These are phyloP conservation scores for Scaptomyza pallida DNA, from an alignment of 1,140 invertebrate species.

Conservation along the genomic window DNA sequence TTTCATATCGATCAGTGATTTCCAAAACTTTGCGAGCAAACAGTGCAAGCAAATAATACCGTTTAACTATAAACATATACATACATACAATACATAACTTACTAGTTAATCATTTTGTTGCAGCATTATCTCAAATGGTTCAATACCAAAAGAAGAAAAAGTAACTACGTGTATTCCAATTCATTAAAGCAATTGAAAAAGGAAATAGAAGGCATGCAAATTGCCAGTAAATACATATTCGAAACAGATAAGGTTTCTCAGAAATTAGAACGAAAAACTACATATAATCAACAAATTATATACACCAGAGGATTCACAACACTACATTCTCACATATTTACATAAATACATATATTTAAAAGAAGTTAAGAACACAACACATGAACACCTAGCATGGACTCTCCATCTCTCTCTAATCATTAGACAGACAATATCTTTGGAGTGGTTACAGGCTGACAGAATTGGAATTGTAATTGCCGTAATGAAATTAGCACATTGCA, in stretches of 20 bases:
- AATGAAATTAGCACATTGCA: conserved; percentile 56
- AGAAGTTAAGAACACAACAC: conserved; percentile 9
- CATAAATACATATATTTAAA: conserved; percentile 20
- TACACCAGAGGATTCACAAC: conserved; percentile 59
- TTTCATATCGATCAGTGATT: conserved; percentile 18
- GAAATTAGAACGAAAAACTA: conserved; percentile 49
- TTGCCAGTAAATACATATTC: conserved; percentile 67
- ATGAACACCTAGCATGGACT: conserved; percentile 26
- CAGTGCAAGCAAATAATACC: conserved; percentile 32
- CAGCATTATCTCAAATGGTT: conserved; percentile 55
- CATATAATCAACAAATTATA: conserved; percentile 60
- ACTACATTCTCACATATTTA: conserved; percentile 47
- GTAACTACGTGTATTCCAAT: conserved; percentile 82
- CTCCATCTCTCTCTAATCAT: conserved; percentile 30
- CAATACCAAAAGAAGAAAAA: conserved; percentile 44
- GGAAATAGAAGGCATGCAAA: conserved; percentile 53
- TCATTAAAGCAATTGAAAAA: conserved; percentile 80
- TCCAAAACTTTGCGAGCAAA: conserved; percentile 16
- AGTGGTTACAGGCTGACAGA: conserved; percentile 36
- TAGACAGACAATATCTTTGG: conserved; percentile 51
- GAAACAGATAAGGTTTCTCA: conserved; percentile 80
- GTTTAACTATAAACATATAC: conserved; percentile 28
- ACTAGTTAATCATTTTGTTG: conserved; percentile 42
- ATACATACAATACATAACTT: conserved; percentile 14
- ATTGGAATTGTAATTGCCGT: conserved; percentile 30